Percentiles rank a stretch among this genome's conserved stretches.
Evolutionary conservation across 1,140 invertebrate species (phyloP).

Genomic region (Globodera rostochiensis): DNA sequence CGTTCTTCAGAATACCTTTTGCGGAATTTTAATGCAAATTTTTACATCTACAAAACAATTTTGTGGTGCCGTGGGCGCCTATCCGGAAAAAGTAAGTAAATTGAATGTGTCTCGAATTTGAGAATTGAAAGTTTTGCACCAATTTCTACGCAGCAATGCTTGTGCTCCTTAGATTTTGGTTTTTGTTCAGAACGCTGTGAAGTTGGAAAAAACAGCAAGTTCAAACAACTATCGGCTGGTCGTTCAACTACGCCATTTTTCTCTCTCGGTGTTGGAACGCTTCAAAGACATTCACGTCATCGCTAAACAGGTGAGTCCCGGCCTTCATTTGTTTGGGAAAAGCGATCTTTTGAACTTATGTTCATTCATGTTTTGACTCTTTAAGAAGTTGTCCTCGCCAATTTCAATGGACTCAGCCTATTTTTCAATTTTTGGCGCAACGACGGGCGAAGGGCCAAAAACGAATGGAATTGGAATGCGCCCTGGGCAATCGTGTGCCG

Average conservation of each 20-base stretch:
- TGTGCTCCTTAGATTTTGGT: not conserved
- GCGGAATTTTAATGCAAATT: slow-evolving; percentile 93
- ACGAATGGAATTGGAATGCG: slow-evolving; percentile 72
- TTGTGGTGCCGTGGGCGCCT: slow-evolving; percentile 68
- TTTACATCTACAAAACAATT: slow-evolving; percentile 88
- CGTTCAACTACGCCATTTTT: slow-evolving; percentile 84
- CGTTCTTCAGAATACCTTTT: slow-evolving; percentile 76
- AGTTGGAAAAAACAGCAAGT: slow-evolving; percentile 93
- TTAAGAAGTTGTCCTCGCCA: slow-evolving; percentile 73
- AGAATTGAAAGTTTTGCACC: too few species aligned
- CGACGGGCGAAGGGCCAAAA: slow-evolving; percentile 76
- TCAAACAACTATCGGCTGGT: slow-evolving; percentile 70
- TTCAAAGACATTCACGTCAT: slow-evolving; percentile 75
- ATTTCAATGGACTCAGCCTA: slow-evolving; percentile 79
- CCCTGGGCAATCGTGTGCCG: slow-evolving; percentile 72
- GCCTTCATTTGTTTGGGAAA: too few species aligned
- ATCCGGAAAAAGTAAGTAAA: slow-evolving; percentile 33
- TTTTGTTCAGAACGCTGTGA: slow-evolving; percentile 76
- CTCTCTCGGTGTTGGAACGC: slow-evolving; percentile 79
- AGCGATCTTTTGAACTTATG: too few species aligned
- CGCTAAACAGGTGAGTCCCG: slow-evolving; percentile 70
- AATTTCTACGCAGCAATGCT: too few species aligned
- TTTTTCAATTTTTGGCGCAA: slow-evolving; percentile 68
- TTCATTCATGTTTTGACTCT: too few species aligned
- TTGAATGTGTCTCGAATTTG: not conserved